Percentiles rank a stretch among this genome's conserved stretches.
phyloP scores from a whole-genome alignment of 2,113 vertebrate genomes.

The Astur gentilis region DNA sequence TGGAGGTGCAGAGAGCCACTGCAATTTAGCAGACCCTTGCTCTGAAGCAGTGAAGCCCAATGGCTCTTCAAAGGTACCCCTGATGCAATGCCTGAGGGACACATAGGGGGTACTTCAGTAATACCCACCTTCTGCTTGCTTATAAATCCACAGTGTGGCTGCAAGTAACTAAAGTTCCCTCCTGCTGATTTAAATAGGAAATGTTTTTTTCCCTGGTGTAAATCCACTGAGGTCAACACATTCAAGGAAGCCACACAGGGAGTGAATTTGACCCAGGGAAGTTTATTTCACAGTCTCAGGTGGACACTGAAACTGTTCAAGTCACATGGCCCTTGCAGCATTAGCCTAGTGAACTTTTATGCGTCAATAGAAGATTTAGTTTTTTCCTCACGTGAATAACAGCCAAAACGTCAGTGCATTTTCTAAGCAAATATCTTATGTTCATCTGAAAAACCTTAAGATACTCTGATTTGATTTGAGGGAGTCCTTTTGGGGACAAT shows the following conservation, averaged over 20 bases:
- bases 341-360: background rate
- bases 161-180: background rate
- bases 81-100: background rate
- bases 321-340: background rate
- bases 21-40: background rate
- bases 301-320: background rate
- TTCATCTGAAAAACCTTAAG: background rate
- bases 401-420: background rate
- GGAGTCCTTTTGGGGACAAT: background rate
- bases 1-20: background rate
- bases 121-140: background rate
- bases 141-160: background rate
- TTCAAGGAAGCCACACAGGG: background rate
- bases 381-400: background rate
- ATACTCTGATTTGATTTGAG: background rate
- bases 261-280: background rate
- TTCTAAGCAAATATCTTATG: background rate
- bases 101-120: background rate
- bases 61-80: background rate
- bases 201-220: background rate
- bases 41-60: background rate
- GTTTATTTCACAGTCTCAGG: background rate
- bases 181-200: background rate
- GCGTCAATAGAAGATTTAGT: background rate
- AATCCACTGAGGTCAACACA: background rate